phyloP scores from a whole-genome alignment of 2,113 vertebrate genomes.

The Marmota monax region DNA sequence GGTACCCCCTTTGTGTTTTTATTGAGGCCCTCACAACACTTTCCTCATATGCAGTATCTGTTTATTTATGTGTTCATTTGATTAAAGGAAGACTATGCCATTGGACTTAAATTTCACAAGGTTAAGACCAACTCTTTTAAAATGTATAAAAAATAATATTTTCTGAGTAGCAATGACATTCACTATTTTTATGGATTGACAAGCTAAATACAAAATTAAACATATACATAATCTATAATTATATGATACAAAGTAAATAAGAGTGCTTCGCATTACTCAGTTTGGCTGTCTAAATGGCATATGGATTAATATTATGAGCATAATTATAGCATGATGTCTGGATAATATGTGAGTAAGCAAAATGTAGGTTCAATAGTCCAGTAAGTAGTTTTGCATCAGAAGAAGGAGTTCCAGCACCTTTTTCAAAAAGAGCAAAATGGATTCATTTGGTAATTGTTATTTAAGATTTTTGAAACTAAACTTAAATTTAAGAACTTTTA shows the following conservation, averaged over 20 bases:
- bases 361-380: conserved; percentile 4
- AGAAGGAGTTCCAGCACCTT: not conserved
- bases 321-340: not conserved
- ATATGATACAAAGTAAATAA: not conserved
- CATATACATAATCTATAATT: not conserved
- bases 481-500: conserved; percentile 17
- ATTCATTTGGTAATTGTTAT: not conserved
- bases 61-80: not conserved
- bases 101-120: not conserved
- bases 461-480: not conserved
- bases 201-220: not conserved
- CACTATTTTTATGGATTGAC: not conserved
- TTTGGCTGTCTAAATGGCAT: not conserved
- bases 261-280: not conserved
- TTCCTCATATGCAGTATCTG: not conserved
- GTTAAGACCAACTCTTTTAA: not conserved
- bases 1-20: not conserved
- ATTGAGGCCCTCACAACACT: not conserved
- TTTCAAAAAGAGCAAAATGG: conserved; percentile 14
- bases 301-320: not conserved
- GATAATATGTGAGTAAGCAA: not conserved
- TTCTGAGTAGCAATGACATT: not conserved
- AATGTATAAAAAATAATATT: not conserved
- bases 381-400: not conserved
- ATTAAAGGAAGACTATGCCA: not conserved